Evolutionary conservation across 1,140 invertebrate species (phyloP).

Genomic region (Drosophila parabipectinata): DNA sequence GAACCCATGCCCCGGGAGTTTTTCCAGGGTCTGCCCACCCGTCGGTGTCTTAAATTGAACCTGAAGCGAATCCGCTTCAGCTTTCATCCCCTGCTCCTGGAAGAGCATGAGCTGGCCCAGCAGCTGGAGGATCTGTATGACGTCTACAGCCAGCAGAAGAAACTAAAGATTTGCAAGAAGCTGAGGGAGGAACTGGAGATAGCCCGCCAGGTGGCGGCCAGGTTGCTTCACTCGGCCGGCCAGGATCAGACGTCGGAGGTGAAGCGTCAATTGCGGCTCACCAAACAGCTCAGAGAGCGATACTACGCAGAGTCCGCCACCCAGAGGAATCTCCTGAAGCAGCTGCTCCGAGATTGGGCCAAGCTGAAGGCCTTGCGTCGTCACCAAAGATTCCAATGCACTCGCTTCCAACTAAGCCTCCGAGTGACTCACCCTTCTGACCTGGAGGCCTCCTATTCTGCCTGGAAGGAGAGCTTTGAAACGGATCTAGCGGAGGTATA

Average conservation of each 20-base stretch:
- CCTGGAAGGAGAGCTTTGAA: constrained; percentile 73
- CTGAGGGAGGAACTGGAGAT: constrained; percentile 76
- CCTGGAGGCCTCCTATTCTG: constrained; percentile 32
- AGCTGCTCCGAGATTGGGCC: constrained; percentile 82
- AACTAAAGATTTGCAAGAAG: constrained; percentile 60
- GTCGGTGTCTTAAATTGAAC: constrained; percentile 79
- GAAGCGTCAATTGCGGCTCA: constrained; percentile 59
- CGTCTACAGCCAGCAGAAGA: constrained; percentile 64
- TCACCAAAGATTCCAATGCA: constrained; percentile 78
- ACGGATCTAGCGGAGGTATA: constrained; percentile 82
- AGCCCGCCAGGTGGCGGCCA: constrained; percentile 68
- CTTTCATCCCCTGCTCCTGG: constrained; percentile 80
- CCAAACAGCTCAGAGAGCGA: constrained; percentile 71
- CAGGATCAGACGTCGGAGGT: constrained; percentile 30
- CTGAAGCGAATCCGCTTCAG: constrained; percentile 82
- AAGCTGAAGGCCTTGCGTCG: constrained; percentile 78
- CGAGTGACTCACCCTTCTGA: constrained; percentile 59
- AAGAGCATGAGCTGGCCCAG: constrained; percentile 83
- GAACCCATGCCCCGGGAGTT: constrained; percentile 26
- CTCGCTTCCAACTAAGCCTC: constrained; percentile 80
- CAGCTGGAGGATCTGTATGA: constrained; percentile 77
- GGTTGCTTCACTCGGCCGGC: constrained; percentile 42
- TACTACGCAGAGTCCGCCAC: constrained; percentile 76
- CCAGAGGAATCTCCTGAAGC: constrained; percentile 69
- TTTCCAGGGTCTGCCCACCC: constrained; percentile 55